Conservation (phyloP, 2,888 invertebrate species). For the Ommatoiulus sabulosus region DNA sequence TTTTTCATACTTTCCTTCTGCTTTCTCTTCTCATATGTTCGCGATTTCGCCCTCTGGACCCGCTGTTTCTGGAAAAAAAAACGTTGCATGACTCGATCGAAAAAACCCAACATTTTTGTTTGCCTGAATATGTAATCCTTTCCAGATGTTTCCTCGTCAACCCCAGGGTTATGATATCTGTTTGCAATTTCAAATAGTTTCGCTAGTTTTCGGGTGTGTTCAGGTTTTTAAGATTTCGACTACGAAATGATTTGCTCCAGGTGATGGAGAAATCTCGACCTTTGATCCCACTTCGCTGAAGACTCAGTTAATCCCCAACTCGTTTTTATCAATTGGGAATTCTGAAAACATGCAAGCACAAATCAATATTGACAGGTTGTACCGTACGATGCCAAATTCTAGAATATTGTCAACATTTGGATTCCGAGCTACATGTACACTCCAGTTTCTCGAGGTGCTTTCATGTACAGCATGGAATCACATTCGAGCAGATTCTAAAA, state of each 20-base stretch:
- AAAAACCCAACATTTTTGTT: background rate
- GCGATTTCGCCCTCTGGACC: background rate
- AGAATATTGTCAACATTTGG: too few species aligned
- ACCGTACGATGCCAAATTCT: too few species aligned
- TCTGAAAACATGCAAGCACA: background rate
- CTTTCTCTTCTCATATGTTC: background rate
- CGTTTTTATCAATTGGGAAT: background rate
- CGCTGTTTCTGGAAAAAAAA: background rate
- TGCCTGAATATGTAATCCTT: background rate
- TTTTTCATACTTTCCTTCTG: background rate
- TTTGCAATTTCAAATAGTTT: slow-evolving; percentile 6
- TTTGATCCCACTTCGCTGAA: background rate
- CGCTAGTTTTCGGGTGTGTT: background rate
- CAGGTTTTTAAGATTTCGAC: background rate
- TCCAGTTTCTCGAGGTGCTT: too few species aligned
- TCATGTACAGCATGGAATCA: too few species aligned
- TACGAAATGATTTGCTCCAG: slow-evolving; percentile 21
- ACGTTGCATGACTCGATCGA: background rate
- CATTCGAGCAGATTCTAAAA: too few species aligned
- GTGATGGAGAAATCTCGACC: background rate
- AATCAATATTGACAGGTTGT: too few species aligned
- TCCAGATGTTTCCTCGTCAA: slow-evolving; percentile 5
- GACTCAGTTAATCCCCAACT: background rate
- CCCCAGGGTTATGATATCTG: slow-evolving; percentile 16
- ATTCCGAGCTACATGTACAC: too few species aligned